These are phyloP conservation scores for Drosophila jambulina DNA, from an alignment of 1,140 invertebrate genomes.

Conservation along the genomic window DNA sequence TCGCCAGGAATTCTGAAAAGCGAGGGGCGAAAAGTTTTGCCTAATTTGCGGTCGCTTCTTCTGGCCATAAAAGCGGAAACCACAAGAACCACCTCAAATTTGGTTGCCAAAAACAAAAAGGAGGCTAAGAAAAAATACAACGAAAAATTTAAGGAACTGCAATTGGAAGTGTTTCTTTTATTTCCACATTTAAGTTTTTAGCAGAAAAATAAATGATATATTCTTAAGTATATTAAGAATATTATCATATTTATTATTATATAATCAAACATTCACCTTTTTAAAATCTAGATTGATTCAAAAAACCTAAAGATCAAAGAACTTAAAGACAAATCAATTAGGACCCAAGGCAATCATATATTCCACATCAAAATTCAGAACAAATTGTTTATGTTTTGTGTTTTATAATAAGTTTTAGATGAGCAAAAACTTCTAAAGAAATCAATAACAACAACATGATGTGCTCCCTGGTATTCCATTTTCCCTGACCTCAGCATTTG, in stretches of 20 bases:
- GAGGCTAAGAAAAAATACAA: not conserved
- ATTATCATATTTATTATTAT: too few species aligned
- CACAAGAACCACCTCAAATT: conserved; percentile 10
- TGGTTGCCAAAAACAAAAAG: conserved; percentile 7
- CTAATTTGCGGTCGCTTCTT: conserved; percentile 63
- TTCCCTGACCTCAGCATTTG: conserved; percentile 21
- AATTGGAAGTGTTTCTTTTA: not conserved
- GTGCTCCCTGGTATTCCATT: not conserved
- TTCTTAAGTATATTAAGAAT: not conserved
- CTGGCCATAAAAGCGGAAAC: conserved; percentile 19
- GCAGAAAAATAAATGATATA: not conserved
- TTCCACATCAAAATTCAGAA: not conserved
- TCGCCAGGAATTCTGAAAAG: conserved; percentile 9
- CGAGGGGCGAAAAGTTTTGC: conserved; percentile 51
- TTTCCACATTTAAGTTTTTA: not conserved
- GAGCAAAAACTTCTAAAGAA: not conserved
- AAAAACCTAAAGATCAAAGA: not conserved
- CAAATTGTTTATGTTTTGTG: not conserved
- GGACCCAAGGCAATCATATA: not conserved
- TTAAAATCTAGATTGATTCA: not conserved
- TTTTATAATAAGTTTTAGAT: not conserved
- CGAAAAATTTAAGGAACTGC: not conserved
- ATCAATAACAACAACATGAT: conserved; percentile 8
- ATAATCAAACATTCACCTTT: not conserved
- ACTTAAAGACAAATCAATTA: not conserved